Percentiles rank a stretch among this genome's conserved stretches.
phyloP scores from a whole-genome alignment of 2,888 invertebrate genomes.

The Agrochola litura region DNA sequence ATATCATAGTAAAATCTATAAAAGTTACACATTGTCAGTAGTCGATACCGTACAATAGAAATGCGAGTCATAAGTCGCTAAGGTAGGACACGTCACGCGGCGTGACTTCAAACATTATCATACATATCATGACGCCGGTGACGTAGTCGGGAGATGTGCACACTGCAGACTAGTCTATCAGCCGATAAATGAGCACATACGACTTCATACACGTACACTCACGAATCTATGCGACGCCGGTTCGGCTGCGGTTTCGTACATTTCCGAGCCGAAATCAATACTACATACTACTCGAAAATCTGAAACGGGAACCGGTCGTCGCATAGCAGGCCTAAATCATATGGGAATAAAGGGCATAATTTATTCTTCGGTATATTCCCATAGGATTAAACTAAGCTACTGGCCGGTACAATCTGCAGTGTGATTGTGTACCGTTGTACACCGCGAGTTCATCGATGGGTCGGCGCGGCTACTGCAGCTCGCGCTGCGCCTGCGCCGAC shows the following conservation, averaged over 20 bases:
- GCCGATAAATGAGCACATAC: conserved; percentile 6
- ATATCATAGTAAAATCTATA: conserved; percentile 44
- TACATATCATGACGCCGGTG: conserved; percentile 11
- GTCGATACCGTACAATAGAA: conserved; percentile 43
- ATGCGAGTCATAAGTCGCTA: conserved; percentile 38
- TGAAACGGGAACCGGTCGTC: conserved; percentile 12
- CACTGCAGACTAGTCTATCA: conserved; percentile 16
- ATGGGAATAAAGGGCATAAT: conserved; percentile 19
- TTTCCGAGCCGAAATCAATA: conserved; percentile 17
- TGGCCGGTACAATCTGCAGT: conserved; percentile 21
- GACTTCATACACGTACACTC: conserved; percentile 10
- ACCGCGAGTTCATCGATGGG: neutral
- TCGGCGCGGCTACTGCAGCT: conserved; percentile 7
- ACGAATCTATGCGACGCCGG: conserved; percentile 17
- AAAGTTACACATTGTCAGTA: conserved; percentile 45
- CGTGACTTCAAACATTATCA: conserved; percentile 12
- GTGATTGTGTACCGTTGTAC: conserved; percentile 14
- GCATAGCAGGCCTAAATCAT: conserved; percentile 12
- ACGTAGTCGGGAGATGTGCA: neutral
- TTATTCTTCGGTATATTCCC: conserved; percentile 21
- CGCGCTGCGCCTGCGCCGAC: too few relatives aligned
- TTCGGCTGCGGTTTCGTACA: conserved; percentile 14
- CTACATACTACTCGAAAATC: conserved; percentile 30
- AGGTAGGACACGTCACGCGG: conserved; percentile 16
- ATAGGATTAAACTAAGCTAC: conserved; percentile 26